Percentiles rank a stretch among this genome's conserved stretches.
Evolutionary conservation across 2,888 invertebrate genomes (phyloP).

Genomic region (Ornithoptera alexandrae): DNA sequence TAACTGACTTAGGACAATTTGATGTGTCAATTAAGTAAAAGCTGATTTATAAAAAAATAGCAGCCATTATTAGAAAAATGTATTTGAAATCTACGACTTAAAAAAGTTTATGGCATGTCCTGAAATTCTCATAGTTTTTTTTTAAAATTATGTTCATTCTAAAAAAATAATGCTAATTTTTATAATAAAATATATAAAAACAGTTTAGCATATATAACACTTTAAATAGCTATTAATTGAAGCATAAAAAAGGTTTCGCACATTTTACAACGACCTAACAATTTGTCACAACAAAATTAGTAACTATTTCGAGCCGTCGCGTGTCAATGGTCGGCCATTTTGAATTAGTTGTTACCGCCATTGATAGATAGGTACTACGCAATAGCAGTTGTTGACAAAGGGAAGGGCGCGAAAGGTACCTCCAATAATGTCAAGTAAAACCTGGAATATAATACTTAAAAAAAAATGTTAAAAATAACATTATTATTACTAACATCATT

Average conservation of each 20-base stretch:
- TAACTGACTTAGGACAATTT: no score
- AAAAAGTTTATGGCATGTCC: no score
- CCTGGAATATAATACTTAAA: background rate
- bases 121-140: no score
- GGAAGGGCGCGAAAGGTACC: conserved; percentile 28
- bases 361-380: conserved; percentile 43
- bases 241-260: background rate
- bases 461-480: background rate
- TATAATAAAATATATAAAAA: no score
- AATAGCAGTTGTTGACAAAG: conserved; percentile 41
- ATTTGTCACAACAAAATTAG: conserved; percentile 49
- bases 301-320: conserved; percentile 48
- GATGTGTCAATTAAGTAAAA: no score
- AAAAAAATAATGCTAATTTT: no score
- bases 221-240: no score
- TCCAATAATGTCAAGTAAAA: conserved; percentile 20
- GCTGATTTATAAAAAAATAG: no score
- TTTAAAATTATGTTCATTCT: no score
- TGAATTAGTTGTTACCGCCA: conserved; percentile 49
- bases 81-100: no score
- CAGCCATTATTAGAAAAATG: no score
- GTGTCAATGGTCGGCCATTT: conserved; percentile 60
- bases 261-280: conserved; percentile 29
- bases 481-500: background rate
- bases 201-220: no score